Evolutionary conservation across 2,113 vertebrate genomes (phyloP).

Genomic region (Alosa alosa): DNA sequence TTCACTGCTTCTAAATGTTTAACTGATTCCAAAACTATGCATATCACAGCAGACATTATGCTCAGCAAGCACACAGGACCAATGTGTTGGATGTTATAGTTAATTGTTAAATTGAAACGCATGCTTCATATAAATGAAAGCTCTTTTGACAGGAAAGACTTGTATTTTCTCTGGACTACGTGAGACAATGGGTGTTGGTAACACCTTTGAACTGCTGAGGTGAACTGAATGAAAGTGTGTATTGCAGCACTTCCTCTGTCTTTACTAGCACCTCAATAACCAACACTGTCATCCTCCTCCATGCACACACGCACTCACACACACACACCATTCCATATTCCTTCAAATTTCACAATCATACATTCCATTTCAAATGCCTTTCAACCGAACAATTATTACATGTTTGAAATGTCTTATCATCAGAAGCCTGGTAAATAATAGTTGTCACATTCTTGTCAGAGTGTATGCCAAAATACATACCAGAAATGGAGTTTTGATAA

Average conservation of each 20-base stretch:
- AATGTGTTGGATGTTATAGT: background rate
- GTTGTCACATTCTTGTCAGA: background rate
- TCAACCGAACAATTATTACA: background rate
- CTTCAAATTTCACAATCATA: constrained; percentile 8
- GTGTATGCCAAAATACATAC: background rate
- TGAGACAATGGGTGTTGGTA: background rate
- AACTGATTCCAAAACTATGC: background rate
- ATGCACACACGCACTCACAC: background rate
- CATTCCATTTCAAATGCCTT: background rate
- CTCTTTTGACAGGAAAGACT: background rate
- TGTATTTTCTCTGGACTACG: background rate
- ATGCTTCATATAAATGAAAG: background rate
- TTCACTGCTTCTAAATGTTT: background rate
- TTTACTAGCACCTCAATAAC: constrained; percentile 17
- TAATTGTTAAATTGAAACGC: background rate
- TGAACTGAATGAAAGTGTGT: background rate
- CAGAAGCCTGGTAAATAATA: background rate
- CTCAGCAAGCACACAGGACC: background rate
- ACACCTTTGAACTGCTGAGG: background rate
- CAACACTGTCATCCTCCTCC: background rate
- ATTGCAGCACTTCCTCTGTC: constrained; percentile 31
- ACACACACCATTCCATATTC: background rate
- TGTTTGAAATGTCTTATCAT: background rate
- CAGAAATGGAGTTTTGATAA: background rate
- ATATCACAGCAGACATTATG: background rate